phyloP scores from a whole-genome alignment of 2,888 invertebrate genomes.

The Microdon myrmicae region DNA sequence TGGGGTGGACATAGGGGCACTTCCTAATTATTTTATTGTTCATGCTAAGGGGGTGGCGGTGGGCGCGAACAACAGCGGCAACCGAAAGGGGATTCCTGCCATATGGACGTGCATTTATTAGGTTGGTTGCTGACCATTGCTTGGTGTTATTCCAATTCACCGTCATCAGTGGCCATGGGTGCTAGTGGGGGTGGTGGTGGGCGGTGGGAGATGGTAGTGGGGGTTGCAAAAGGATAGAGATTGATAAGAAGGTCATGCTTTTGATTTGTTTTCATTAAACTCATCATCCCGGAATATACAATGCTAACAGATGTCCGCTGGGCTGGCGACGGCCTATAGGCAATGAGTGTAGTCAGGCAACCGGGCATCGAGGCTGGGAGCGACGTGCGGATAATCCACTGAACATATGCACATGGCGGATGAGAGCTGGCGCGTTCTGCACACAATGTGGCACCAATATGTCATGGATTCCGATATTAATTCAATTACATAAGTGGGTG shows the following conservation, averaged over 20 bases:
- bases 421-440: constrained; percentile 22
- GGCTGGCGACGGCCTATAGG: too few species aligned
- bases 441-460: constrained; percentile 31
- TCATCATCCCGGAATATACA: constrained; percentile 11
- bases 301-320: too few species aligned
- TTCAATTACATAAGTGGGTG: constrained; percentile 31
- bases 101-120: not conserved
- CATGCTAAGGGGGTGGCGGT: too few species aligned
- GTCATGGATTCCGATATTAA: constrained; percentile 36
- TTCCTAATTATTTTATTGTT: constrained; percentile 31
- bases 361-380: too few species aligned
- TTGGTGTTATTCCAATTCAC: too few species aligned
- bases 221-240: constrained; percentile 5
- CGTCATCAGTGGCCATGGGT: too few species aligned
- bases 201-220: too few species aligned
- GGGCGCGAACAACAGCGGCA: not conserved
- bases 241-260: constrained; percentile 13
- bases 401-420: constrained; percentile 4
- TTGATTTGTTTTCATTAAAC: constrained; percentile 31
- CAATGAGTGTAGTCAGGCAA: too few species aligned
- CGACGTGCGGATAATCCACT: too few species aligned
- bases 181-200: too few species aligned
- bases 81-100: not conserved
- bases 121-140: not conserved
- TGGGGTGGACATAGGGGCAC: constrained; percentile 34